Evolutionary conservation across 2,888 invertebrate species (phyloP), one percentile per base, ranked within the genome.

Genomic region (Phengaris alcon): DNA sequence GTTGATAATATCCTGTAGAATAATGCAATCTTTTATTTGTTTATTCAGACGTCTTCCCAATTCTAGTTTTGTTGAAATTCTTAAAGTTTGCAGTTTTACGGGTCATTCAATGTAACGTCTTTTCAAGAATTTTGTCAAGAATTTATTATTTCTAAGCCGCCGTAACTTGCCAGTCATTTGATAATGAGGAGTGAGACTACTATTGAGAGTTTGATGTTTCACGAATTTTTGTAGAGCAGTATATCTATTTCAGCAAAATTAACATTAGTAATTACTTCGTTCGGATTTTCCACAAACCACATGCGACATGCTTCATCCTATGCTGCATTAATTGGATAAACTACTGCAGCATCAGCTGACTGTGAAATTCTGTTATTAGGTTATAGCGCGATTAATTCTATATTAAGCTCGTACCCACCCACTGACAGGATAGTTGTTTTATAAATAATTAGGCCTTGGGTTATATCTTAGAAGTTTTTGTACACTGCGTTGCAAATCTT

Each of bases 401-500:
- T 55, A 55, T 13, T 55, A 13, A 55, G n/a, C 55, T 55, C 13
- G 6, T n/a, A 35, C 9, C 76, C 76, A 77, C 51, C 69, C 76
- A 75, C 75, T 70, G 10, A 77, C 78, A 54, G 75, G 78, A 12
- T 54, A 59, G 70, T 78, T 77, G 64, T 77, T 74, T 68, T 22
- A 64, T 59, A 78, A 78, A 22, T 59, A 54, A 78, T 77, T 77
- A 22, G 77, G 72, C 46, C 78, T 70, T 57, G 75, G 77, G 74
- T 77, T 76, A 70, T 76, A 69, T 12, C 12, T 57, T 12, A 76
- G 55, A 75, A 76, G 72, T 72, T 77, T 64, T 64, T n/a, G 68
- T 8, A 76, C 75, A 70, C 75, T 75, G n/a, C 68, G 22, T 22
- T 22, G 22, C 22, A 22, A 22, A 22, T 22, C 22, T 22, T 22